These are phyloP conservation scores for Drosophila neotestacea DNA, from an alignment of 2,888 invertebrate species.

Conservation along the genomic window DNA sequence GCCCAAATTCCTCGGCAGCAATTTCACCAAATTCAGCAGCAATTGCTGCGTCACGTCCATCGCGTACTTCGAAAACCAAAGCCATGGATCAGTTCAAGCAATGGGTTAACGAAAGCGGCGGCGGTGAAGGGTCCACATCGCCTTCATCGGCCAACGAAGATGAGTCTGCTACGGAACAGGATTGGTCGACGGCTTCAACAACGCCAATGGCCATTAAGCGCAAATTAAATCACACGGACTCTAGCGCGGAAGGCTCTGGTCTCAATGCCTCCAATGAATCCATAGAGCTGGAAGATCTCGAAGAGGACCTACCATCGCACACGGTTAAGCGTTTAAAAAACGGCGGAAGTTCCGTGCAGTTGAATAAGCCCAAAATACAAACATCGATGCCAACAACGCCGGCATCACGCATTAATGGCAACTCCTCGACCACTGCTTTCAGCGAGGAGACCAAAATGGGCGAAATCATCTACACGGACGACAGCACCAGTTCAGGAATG, in stretches of 20 bases:
- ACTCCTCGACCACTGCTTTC: slow-evolving; percentile 38
- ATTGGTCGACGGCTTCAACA: slow-evolving; percentile 64
- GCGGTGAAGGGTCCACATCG: slow-evolving; percentile 86
- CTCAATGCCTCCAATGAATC: slow-evolving; percentile 85
- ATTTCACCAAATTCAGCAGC: slow-evolving; percentile 82
- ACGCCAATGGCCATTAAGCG: slow-evolving; percentile 82
- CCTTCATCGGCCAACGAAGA: slow-evolving; percentile 86
- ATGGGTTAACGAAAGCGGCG: slow-evolving; percentile 87
- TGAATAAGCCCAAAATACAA: slow-evolving; percentile 68
- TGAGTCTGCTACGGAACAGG: slow-evolving; percentile 69
- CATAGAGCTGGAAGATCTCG: slow-evolving; percentile 86
- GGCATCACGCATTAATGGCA: slow-evolving; percentile 77
- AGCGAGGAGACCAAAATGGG: slow-evolving; percentile 74
- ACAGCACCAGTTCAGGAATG: slow-evolving; percentile 82
- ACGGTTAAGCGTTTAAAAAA: slow-evolving; percentile 86
- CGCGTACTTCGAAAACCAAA: slow-evolving; percentile 89
- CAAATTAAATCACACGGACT: slow-evolving; percentile 86
- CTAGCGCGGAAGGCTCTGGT: slow-evolving; percentile 53
- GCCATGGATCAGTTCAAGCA: slow-evolving; percentile 93
- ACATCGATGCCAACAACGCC: slow-evolving; percentile 52
- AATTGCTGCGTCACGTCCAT: slow-evolving; percentile 81
- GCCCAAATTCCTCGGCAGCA: slow-evolving; percentile 55
- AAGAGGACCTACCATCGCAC: slow-evolving; percentile 86
- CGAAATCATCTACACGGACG: slow-evolving; percentile 84
- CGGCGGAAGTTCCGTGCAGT: slow-evolving; percentile 81